Base-by-base conservation (phyloP, 2,113 vertebrate species). In the Electrona antarctica region DNA sequence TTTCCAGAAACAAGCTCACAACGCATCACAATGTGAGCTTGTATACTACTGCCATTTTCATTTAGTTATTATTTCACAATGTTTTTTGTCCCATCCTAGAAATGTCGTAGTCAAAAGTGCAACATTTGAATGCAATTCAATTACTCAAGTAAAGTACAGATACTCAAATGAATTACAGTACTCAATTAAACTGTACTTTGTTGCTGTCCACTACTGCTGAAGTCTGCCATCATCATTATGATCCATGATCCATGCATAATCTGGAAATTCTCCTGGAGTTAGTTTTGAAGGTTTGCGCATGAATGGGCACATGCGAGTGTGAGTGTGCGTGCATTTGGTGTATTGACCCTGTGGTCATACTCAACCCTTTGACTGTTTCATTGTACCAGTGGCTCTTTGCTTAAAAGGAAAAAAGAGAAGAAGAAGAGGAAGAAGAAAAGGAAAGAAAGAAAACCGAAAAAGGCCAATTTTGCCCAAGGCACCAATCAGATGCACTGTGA, bases 291-390 rank as follows among this genome's bases (percentile, higher is more conserved):
- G 41, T 33, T 3, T 68, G 45, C 33, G 56, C 51, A 12, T 60
- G 56, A 50, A 6, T 69, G 14, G 48, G 54, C 7, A 9, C 11
- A 52, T 56, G 28, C 45, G n/a, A 50, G 61, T 21, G 61, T 63
- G 33, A 41, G 14, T 49, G 62, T 15, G 15, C n/a, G 6, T 68
- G 41, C 28, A 54, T 71, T 67, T 52, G 28, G 15, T 57, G 28
- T 69, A 60, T 72, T 29, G 48, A 29, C 49, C 80, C 66, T 10
- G 11, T 55, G 73, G 73, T 78, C 69, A 63, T 12, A 68, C 75
- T 89, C 64, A 56, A 56, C 59, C 71, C 55, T 82, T 77, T 83
- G 70, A 74, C 72, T 79, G 50, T 65, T 69, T 15, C 46, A 73
- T 76, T 80, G 60, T 50, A 4, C n/a, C 59, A 69, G 13, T 12